Evolutionary conservation across 1,140 invertebrate species (phyloP).

Genomic region (Nymphalis io): DNA sequence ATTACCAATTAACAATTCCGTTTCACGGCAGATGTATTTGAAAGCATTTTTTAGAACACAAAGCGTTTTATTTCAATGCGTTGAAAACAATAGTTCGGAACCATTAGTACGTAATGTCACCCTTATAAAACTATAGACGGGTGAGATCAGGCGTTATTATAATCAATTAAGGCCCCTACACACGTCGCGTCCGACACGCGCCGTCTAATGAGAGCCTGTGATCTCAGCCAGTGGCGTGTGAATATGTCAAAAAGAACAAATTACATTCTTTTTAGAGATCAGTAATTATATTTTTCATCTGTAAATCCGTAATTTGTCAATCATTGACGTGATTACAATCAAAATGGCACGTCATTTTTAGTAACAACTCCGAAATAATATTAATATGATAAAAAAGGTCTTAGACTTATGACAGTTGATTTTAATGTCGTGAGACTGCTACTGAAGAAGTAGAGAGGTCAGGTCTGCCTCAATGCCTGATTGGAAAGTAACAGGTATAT

Average conservation of each 20-base stretch:
- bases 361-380: too few relatives aligned
- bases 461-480: too few relatives aligned
- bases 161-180: conserved; percentile 55
- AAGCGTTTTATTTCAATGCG: conserved; percentile 19
- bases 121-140: conserved; percentile 23
- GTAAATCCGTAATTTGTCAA: not conserved
- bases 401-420: too few relatives aligned
- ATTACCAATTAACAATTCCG: conserved; percentile 5
- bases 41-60: conserved; percentile 28
- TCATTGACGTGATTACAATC: too few relatives aligned
- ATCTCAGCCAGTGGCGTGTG: conserved; percentile 44
- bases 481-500: too few relatives aligned
- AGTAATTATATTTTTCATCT: not conserved
- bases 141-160: conserved; percentile 39
- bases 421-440: too few relatives aligned
- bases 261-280: conserved; percentile 17
- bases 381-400: too few relatives aligned
- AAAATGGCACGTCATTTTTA: too few relatives aligned
- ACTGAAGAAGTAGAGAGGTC: too few relatives aligned
- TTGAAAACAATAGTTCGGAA: conserved; percentile 24
- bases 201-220: conserved; percentile 55
- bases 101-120: conserved; percentile 25
- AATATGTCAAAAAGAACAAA: conserved; percentile 34
- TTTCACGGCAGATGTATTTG: conserved; percentile 29
- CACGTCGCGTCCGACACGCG: conserved; percentile 56